Percentiles rank a stretch among this genome's conserved stretches.
Evolutionary conservation across 2,113 vertebrate genomes (phyloP).

Genomic region (Psilopogon haemacephalus): DNA sequence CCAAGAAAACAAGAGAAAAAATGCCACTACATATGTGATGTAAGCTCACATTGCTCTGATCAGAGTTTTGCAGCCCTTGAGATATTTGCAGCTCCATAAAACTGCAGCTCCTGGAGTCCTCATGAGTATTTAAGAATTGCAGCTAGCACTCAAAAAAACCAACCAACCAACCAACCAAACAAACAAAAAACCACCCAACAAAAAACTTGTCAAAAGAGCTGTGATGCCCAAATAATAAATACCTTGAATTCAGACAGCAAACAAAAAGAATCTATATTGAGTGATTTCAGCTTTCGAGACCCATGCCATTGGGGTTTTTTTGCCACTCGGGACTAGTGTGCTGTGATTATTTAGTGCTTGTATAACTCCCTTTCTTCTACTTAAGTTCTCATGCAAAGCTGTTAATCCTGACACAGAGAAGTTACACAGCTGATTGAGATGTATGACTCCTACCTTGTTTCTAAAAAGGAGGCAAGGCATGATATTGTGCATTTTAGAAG

Average conservation of each 20-base stretch:
- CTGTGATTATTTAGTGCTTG: not conserved
- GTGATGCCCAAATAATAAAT: not conserved
- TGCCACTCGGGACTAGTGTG: not conserved
- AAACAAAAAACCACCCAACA: not conserved
- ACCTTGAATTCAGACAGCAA: not conserved
- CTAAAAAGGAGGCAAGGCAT: slow-evolving; percentile 51
- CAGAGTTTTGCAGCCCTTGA: not conserved
- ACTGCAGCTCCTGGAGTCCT: not conserved
- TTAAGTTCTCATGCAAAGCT: not conserved
- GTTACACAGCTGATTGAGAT: slow-evolving; percentile 7
- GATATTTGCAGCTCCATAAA: not conserved
- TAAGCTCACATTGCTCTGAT: not conserved
- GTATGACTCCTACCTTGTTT: slow-evolving; percentile 20
- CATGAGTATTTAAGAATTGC: not conserved
- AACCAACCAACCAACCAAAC: too few species aligned
- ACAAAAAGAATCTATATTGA: not conserved
- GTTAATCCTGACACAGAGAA: slow-evolving; percentile 11
- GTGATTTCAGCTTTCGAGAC: not conserved
- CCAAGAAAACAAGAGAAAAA: not conserved
- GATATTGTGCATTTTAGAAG: slow-evolving; percentile 65
- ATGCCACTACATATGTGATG: not conserved
- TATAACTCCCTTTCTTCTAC: not conserved
- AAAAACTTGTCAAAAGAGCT: not conserved
- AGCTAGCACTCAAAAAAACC: not conserved
- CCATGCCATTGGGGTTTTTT: not conserved